Percentiles rank a stretch among this genome's conserved stretches.
These are phyloP conservation scores for Falco concolor DNA, from an alignment of 2,797 vertebrate species.

Conservation along the genomic window DNA sequence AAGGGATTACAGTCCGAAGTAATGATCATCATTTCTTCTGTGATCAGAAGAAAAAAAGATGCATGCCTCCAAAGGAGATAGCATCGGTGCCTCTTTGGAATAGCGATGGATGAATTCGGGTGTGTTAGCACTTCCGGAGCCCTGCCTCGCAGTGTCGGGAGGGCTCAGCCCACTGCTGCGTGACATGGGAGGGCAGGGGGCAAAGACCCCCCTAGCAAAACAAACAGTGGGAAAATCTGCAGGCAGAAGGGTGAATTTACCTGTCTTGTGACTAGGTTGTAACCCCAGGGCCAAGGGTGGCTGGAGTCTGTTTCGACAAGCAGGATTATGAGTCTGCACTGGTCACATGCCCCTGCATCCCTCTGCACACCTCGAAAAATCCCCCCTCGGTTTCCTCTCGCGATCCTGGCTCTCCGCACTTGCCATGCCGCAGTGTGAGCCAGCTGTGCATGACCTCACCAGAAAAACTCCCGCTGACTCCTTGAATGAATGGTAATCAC, in stretches of 20 bases:
- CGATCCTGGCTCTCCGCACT: fast-evolving
- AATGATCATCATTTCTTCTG: too few relatives aligned
- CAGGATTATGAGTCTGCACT: fast-evolving
- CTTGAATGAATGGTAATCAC: fast-evolving
- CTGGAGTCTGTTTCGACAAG: neutral
- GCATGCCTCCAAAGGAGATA: neutral
- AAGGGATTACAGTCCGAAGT: too few relatives aligned
- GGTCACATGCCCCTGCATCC: neutral
- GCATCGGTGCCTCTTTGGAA: fast-evolving
- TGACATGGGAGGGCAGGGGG: fast-evolving
- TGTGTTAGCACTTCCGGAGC: fast-evolving
- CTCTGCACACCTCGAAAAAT: neutral
- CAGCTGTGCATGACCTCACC: neutral
- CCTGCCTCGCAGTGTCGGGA: neutral
- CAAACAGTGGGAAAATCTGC: fast-evolving
- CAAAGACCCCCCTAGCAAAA: fast-evolving
- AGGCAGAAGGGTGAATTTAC: neutral
- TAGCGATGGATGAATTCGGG: fast-evolving
- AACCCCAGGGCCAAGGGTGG: neutral
- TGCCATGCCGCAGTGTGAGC: fast-evolving
- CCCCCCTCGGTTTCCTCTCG: neutral
- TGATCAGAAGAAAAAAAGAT: neutral
- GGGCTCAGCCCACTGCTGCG: neutral
- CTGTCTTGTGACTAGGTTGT: too few relatives aligned
- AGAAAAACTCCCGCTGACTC: neutral